Percentiles rank a stretch among this genome's conserved stretches.
phyloP scores from a whole-genome alignment of 2,888 invertebrate genomes.

The Dryobotodes eremita region DNA sequence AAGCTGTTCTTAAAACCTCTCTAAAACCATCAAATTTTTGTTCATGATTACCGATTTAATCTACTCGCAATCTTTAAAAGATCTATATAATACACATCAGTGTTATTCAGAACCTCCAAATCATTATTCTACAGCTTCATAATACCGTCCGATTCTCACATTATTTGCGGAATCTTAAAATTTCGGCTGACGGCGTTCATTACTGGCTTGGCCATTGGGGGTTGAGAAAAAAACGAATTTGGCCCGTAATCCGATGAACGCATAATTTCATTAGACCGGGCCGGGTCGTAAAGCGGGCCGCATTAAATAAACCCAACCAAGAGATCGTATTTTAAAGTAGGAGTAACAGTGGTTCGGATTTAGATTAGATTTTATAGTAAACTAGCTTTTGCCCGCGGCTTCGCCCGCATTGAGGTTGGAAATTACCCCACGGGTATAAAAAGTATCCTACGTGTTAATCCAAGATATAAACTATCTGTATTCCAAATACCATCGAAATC shows the following conservation, averaged over 20 bases:
- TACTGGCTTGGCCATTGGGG: conserved; percentile 34
- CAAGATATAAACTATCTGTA: too few species aligned
- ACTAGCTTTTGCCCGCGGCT: too few species aligned
- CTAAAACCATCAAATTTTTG: background rate
- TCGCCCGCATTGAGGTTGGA: too few species aligned
- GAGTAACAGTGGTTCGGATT: conserved; percentile 24
- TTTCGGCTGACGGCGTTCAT: conserved; percentile 62
- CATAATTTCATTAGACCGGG: conserved; percentile 67
- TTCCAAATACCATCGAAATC: too few species aligned
- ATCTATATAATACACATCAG: background rate
- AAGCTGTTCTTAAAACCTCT: too few species aligned
- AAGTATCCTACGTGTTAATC: too few species aligned
- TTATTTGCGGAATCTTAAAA: conserved; percentile 57
- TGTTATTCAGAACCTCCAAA: background rate
- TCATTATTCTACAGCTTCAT: background rate
- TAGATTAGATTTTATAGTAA: conserved; percentile 12
- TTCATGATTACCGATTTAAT: background rate
- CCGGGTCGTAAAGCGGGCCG: conserved; percentile 54
- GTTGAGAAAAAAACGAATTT: conserved; percentile 55
- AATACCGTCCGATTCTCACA: conserved; percentile 25
- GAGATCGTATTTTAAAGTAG: conserved; percentile 56
- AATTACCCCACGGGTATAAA: too few species aligned
- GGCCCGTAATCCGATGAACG: conserved; percentile 66
- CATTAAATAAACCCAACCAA: conserved; percentile 64
- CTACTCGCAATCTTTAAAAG: background rate